Conservation (phyloP, 2,113 vertebrate species). For the Malurus alboscapulatus region DNA sequence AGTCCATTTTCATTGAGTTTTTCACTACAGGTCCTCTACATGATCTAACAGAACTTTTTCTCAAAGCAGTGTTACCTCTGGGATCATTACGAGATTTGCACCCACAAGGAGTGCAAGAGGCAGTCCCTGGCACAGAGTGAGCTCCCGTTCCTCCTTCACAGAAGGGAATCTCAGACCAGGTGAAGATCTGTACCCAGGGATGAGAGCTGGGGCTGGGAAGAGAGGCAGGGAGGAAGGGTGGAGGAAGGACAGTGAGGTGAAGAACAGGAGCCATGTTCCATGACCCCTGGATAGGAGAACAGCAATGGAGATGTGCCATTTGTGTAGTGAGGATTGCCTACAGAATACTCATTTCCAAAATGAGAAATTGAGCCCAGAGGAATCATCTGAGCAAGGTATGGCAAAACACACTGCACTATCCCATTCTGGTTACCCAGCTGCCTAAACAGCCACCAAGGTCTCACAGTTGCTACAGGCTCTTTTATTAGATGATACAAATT, state of each 20-base stretch:
- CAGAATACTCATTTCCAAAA: background rate
- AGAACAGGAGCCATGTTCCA: background rate
- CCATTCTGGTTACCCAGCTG: background rate
- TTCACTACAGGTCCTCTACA: background rate
- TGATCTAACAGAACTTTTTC: background rate
- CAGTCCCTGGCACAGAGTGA: background rate
- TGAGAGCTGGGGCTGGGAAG: background rate
- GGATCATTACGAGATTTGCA: background rate
- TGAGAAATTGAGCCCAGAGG: background rate
- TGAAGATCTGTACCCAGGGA: background rate
- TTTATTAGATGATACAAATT: background rate
- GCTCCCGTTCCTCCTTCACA: background rate
- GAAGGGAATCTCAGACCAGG: background rate
- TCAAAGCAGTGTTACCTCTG: background rate
- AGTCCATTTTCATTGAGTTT: background rate
- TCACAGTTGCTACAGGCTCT: background rate
- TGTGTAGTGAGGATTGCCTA: background rate
- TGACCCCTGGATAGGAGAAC: background rate
- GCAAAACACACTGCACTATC: background rate
- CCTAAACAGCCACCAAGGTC: background rate
- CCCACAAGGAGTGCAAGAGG: background rate
- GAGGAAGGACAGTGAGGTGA: background rate
- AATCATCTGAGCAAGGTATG: accelerated
- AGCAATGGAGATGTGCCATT: background rate
- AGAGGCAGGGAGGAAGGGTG: background rate